Evolutionary conservation across 1,140 invertebrate genomes (phyloP).

Genomic region (Trichonephila inaurata): DNA sequence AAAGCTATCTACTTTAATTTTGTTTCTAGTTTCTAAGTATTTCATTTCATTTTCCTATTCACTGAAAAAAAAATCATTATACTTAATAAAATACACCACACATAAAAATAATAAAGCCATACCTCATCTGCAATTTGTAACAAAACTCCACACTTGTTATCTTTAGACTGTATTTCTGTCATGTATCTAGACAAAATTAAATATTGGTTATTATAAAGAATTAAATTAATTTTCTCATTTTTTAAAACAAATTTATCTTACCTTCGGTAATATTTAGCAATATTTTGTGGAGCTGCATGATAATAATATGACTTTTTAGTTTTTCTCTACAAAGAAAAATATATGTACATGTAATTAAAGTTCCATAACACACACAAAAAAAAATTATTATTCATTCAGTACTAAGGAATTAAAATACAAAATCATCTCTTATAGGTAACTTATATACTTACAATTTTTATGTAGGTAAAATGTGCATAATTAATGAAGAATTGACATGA

Average conservation of each 20-base stretch:
- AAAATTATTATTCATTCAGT: neutral
- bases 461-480: neutral
- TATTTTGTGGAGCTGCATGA: neutral
- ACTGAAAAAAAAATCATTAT: neutral
- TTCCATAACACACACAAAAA: neutral
- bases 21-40: too few relatives aligned
- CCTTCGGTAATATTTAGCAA: neutral
- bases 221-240: neutral
- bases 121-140: slow-evolving; percentile 83
- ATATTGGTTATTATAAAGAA: neutral
- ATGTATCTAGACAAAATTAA: slow-evolving; percentile 13
- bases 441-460: neutral
- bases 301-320: neutral
- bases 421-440: neutral
- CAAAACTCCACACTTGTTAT: slow-evolving; percentile 82
- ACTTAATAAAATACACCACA: neutral
- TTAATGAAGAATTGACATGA: neutral
- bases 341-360: neutral
- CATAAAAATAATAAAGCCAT: neutral
- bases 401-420: neutral
- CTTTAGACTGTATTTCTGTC: neutral
- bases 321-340: slow-evolving; percentile 25
- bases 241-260: neutral
- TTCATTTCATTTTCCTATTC: neutral
- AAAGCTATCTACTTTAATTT: neutral